phyloP scores from a whole-genome alignment of 2,888 invertebrate species.

The Drosophila lutescens region DNA sequence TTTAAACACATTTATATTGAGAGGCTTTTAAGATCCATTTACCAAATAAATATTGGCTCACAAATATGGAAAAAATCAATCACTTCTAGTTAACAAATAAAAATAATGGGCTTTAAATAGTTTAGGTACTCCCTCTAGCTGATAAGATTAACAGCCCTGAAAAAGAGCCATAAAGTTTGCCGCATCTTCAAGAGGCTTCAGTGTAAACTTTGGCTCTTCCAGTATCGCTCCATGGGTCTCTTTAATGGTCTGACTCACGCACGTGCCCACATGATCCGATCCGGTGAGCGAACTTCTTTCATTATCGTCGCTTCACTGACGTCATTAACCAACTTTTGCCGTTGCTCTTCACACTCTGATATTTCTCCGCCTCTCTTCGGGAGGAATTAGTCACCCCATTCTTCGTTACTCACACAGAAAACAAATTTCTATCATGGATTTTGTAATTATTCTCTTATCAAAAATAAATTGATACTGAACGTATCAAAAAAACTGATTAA shows the following conservation, averaged over 20 bases:
- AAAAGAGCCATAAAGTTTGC: constrained; percentile 8
- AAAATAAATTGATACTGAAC: not conserved
- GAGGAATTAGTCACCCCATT: constrained; percentile 58
- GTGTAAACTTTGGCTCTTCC: constrained; percentile 6
- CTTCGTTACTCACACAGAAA: constrained; percentile 21
- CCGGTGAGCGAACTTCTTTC: constrained; percentile 46
- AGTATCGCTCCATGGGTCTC: constrained; percentile 15
- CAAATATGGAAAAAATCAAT: not conserved
- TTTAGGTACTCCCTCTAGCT: not conserved
- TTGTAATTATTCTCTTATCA: not conserved
- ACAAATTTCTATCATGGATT: not conserved
- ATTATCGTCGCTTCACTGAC: constrained; percentile 54
- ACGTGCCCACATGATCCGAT: constrained; percentile 56
- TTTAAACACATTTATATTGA: not conserved
- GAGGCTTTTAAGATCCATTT: not conserved
- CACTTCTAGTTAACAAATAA: not conserved
- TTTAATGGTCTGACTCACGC: constrained; percentile 59
- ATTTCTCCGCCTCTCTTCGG: constrained; percentile 1
- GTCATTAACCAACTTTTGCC: constrained; percentile 58
- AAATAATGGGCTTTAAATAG: constrained; percentile 4
- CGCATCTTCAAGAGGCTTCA: not conserved
- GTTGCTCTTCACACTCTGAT: constrained; percentile 36
- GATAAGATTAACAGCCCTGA: constrained; percentile 17
- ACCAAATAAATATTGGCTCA: not conserved
- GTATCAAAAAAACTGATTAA: not conserved